Conservation (phyloP, 2,113 vertebrate species). For the Zapornia atra region DNA sequence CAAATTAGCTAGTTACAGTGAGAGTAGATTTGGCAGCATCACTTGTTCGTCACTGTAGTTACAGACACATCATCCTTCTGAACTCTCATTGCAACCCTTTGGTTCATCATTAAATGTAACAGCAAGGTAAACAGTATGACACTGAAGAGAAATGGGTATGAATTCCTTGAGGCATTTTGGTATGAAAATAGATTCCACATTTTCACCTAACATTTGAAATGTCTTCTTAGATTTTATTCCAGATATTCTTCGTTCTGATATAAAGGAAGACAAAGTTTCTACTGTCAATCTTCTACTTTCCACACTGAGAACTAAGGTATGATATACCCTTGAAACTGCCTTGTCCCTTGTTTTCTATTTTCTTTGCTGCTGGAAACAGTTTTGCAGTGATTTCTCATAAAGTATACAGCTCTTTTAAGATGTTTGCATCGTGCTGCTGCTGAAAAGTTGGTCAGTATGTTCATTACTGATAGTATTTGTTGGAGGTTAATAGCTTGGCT, state of each 20-base stretch:
- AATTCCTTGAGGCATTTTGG: background rate
- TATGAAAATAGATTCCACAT: background rate
- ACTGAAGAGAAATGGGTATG: background rate
- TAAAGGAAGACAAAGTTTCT: constrained; percentile 92
- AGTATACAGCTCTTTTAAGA: background rate
- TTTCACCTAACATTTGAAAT: constrained; percentile 39
- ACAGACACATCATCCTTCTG: background rate
- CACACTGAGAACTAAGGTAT: constrained; percentile 86
- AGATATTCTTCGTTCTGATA: constrained; percentile 84
- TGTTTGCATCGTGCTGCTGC: background rate
- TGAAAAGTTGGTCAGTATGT: background rate
- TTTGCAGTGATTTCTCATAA: background rate
- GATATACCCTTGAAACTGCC: background rate
- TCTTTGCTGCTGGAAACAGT: background rate
- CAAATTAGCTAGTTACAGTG: background rate
- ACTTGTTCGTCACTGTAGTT: background rate
- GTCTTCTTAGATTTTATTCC: constrained; percentile 86
- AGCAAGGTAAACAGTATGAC: background rate
- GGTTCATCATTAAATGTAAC: background rate
- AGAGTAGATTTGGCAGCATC: background rate
- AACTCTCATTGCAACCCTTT: background rate
- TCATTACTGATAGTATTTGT: background rate
- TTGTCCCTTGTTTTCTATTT: background rate
- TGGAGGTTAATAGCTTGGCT: background rate
- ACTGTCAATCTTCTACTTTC: constrained; percentile 88